These are phyloP conservation scores for Helleia helle DNA, from an alignment of 2,888 invertebrate genomes.

Conservation along the genomic window DNA sequence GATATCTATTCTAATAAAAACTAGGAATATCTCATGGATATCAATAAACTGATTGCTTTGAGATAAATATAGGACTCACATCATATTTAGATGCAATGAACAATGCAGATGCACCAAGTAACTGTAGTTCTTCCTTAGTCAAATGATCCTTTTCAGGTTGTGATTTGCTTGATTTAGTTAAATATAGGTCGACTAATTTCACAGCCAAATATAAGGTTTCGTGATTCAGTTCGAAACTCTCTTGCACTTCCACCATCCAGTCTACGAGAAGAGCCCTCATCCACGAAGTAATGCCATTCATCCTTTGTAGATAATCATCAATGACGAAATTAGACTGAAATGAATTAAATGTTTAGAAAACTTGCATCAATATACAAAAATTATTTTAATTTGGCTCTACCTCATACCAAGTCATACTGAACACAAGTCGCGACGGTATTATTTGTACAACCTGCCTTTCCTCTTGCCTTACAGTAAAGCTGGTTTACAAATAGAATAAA, in stretches of 20 bases:
- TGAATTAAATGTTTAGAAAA: too few relatives aligned
- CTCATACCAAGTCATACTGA: too few relatives aligned
- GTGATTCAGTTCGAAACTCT: conserved; percentile 97
- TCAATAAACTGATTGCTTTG: too few relatives aligned
- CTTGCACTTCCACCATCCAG: conserved; percentile 99
- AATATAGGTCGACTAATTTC: conserved; percentile 93
- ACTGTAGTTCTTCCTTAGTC: conserved; percentile 88
- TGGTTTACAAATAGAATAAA: too few relatives aligned
- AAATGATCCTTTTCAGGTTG: conserved; percentile 66
- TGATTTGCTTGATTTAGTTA: conserved; percentile 57
- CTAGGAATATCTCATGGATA: neutral
- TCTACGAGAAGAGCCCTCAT: conserved; percentile 96
- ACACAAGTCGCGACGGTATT: too few relatives aligned
- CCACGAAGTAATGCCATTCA: conserved; percentile 85
- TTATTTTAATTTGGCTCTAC: too few relatives aligned
- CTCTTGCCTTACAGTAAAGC: too few relatives aligned
- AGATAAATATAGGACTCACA: too few relatives aligned
- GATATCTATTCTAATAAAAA: too few relatives aligned
- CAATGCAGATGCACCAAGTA: conserved; percentile 92
- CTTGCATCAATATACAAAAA: too few relatives aligned
- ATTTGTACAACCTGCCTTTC: too few relatives aligned
- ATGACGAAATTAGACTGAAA: conserved; percentile 79
- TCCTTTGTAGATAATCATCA: conserved; percentile 86
- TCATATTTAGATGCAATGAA: conserved; percentile 98
- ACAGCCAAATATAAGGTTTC: conserved; percentile 98